Evolutionary conservation across 92 coral and sea anemone genomes (phyloP).

Genomic region (Phymanthus crucifer): DNA sequence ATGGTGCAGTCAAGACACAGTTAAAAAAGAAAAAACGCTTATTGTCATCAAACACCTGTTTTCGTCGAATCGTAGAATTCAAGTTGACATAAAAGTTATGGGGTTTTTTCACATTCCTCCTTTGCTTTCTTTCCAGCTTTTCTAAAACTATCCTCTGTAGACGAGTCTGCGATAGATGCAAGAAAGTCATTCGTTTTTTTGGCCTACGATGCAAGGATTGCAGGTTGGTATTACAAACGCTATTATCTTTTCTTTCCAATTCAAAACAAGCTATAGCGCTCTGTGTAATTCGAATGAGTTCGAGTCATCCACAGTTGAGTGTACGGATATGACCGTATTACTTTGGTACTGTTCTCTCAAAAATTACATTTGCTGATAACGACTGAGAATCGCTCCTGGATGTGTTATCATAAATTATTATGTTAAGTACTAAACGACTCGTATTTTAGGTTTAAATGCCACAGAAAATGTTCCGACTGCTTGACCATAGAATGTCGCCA

Average conservation of each 20-base stretch:
- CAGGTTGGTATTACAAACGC: constrained; percentile 61
- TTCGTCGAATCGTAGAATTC: not conserved
- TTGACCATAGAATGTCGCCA: constrained; percentile 37
- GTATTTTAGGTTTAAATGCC: constrained; percentile 76
- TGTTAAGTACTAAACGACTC: not conserved
- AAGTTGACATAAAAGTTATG: constrained; percentile 3
- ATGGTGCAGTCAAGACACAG: not conserved
- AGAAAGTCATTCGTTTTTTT: constrained; percentile 72
- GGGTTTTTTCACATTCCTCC: too few species aligned
- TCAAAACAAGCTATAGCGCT: too few species aligned
- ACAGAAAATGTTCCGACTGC: constrained; percentile 73
- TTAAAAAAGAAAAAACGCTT: constrained; percentile 28
- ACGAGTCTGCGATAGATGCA: constrained; percentile 76
- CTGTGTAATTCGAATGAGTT: not conserved
- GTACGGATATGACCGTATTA: constrained; percentile 16
- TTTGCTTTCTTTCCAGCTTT: constrained; percentile 67
- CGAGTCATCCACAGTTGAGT: not conserved
- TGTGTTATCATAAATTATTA: constrained; percentile 13
- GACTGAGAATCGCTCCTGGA: not conserved
- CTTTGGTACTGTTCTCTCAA: not conserved
- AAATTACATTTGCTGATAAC: constrained; percentile 27
- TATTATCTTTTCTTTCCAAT: too few species aligned
- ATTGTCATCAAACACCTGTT: constrained; percentile 78
- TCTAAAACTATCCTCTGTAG: constrained; percentile 78
- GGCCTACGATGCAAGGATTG: constrained; percentile 91